Evolutionary conservation across 2,113 vertebrate species (phyloP).

Genomic region (Peucedramus taeniatus): DNA sequence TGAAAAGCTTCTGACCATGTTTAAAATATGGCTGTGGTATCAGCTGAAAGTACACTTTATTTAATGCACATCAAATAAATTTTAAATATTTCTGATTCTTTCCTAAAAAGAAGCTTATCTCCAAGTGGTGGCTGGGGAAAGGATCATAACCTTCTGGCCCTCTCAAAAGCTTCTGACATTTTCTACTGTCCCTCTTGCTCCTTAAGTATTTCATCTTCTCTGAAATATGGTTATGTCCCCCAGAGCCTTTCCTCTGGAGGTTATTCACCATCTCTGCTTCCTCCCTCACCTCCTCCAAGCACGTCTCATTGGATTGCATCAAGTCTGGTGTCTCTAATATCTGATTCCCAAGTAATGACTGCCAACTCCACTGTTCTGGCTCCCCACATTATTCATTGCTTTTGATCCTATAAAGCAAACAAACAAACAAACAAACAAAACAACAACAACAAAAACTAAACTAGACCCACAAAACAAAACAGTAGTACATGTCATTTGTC

Average conservation of each 20-base stretch:
- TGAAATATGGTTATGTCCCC: not conserved
- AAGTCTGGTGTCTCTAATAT: not conserved
- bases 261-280: not conserved
- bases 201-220: not conserved
- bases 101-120: constrained; percentile 9
- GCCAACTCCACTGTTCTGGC: not conserved
- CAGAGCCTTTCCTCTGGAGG: not conserved
- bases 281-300: not conserved
- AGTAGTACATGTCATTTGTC: not conserved
- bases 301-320: not conserved
- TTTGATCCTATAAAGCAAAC: not conserved
- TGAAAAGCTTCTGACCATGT: not conserved
- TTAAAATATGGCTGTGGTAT: not conserved
- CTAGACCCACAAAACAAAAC: not conserved
- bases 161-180: constrained; percentile 4
- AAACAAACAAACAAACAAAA: not conserved
- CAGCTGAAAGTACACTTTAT: constrained; percentile 3
- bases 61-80: not conserved
- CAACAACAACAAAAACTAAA: not conserved
- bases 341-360: not conserved
- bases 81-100: constrained; percentile 7
- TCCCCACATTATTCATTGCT: not conserved
- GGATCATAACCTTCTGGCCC: not conserved
- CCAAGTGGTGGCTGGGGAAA: not conserved
- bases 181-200: not conserved